Conservation (phyloP, 2,113 vertebrate genomes). For the Siphamia tubifer region DNA sequence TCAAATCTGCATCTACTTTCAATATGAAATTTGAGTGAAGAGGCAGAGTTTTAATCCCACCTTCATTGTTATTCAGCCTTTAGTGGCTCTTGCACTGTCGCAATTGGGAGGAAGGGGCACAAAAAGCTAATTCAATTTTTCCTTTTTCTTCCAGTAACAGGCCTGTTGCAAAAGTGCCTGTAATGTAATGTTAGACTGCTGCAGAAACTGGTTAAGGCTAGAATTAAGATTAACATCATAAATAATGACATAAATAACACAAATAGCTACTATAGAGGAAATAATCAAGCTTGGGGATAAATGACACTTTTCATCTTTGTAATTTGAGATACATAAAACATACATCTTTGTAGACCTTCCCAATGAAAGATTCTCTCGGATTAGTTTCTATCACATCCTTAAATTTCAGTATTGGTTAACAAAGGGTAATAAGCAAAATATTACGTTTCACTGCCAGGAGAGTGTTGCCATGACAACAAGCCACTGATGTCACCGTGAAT, state of each 20-base stretch:
- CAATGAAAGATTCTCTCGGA: constrained; percentile 4
- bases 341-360: neutral
- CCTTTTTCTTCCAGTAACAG: no score
- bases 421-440: constrained; percentile 72
- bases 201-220: no score
- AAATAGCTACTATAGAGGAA: no score
- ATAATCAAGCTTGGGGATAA: constrained; percentile 29
- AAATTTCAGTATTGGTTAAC: constrained; percentile 48
- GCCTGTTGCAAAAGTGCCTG: no score
- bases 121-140: neutral
- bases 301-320: neutral
- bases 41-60: constrained; percentile 46
- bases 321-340: neutral
- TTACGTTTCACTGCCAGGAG: constrained; percentile 94
- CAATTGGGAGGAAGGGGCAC: neutral
- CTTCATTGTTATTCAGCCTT: constrained; percentile 10
- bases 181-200: no score
- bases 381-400: constrained; percentile 41
- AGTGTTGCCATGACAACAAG: constrained; percentile 98
- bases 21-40: constrained; percentile 18
- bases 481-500: constrained; percentile 90
- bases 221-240: no score
- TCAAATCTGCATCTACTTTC: constrained; percentile 59
- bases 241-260: no score
- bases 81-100: neutral